Evolutionary conservation across 2,113 vertebrate species (phyloP).

Genomic region (Brachyhypopomus gauderio): DNA sequence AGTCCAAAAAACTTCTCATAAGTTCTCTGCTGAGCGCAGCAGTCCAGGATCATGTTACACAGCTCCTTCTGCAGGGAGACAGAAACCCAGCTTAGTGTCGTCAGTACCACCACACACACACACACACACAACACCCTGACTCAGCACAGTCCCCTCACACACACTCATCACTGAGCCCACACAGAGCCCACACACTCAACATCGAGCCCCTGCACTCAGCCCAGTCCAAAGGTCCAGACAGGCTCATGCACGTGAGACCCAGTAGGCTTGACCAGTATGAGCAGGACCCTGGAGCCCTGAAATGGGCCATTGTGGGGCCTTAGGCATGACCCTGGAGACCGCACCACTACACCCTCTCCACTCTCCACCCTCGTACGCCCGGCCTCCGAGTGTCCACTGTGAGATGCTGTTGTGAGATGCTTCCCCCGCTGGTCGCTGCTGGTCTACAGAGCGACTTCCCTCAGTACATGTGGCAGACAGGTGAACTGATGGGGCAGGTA

Average conservation of each 20-base stretch:
- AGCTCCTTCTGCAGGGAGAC: constrained; percentile 87
- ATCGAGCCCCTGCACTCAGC: not conserved
- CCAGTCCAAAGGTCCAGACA: not conserved
- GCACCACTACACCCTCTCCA: too few relatives aligned
- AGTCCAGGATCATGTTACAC: constrained; percentile 99
- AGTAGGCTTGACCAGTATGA: not conserved
- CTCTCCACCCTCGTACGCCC: too few relatives aligned
- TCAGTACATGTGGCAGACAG: not conserved
- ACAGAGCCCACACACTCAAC: not conserved
- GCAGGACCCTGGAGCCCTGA: too few relatives aligned
- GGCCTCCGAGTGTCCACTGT: too few relatives aligned
- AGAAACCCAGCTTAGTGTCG: constrained; percentile 6
- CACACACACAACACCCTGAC: too few relatives aligned
- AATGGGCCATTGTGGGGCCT: too few relatives aligned
- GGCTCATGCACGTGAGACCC: not conserved
- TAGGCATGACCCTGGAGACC: too few relatives aligned
- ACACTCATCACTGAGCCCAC: not conserved
- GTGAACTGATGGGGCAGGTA: not conserved
- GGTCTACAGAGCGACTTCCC: too few relatives aligned
- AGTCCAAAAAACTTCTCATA: constrained; percentile 99
- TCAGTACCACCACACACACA: not conserved
- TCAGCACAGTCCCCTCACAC: not conserved
- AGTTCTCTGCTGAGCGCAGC: constrained; percentile 97
- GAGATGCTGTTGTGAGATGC: too few relatives aligned
- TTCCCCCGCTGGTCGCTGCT: too few relatives aligned